Conservation (phyloP, 2,888 invertebrate species). For the Hydrotaea cyrtoneurina region DNA sequence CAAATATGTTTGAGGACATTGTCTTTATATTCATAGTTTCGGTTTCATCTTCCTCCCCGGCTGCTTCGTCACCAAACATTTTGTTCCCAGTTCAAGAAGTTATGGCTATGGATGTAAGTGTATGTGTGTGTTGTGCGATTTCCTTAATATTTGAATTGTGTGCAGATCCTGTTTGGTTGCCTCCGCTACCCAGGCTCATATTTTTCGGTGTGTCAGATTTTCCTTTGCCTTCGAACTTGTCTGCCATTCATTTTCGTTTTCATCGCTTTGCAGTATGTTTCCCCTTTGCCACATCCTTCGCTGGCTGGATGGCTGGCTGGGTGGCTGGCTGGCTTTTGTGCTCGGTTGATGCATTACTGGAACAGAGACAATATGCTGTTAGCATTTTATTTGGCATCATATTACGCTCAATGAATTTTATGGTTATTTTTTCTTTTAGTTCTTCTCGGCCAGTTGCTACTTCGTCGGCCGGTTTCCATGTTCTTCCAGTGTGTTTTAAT, state of each 20-base stretch:
- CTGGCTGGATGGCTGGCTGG: background rate
- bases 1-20: constrained; percentile 28
- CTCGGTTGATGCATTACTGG: constrained; percentile 46
- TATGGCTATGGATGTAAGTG: constrained; percentile 40
- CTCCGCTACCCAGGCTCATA: background rate
- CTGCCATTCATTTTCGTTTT: no score
- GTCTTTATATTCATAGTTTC: background rate
- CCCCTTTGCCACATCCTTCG: constrained; percentile 24
- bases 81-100: background rate
- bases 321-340: constrained; percentile 19
- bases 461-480: background rate
- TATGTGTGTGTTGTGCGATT: constrained; percentile 25
- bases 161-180: constrained; percentile 16
- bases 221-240: no score
- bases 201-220: no score
- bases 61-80: background rate
- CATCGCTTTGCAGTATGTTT: no score
- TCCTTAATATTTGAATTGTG: constrained; percentile 41
- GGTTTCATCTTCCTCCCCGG: background rate
- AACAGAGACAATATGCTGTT: constrained; percentile 51
- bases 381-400: constrained; percentile 54
- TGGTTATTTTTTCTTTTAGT: constrained; percentile 26
- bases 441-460: background rate
- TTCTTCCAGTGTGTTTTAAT: background rate
- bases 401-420: constrained; percentile 59